Evolutionary conservation across 2,888 invertebrate species (phyloP), one percentile per base, ranked within the genome.

Genomic region (Rhabditoides inermis): DNA sequence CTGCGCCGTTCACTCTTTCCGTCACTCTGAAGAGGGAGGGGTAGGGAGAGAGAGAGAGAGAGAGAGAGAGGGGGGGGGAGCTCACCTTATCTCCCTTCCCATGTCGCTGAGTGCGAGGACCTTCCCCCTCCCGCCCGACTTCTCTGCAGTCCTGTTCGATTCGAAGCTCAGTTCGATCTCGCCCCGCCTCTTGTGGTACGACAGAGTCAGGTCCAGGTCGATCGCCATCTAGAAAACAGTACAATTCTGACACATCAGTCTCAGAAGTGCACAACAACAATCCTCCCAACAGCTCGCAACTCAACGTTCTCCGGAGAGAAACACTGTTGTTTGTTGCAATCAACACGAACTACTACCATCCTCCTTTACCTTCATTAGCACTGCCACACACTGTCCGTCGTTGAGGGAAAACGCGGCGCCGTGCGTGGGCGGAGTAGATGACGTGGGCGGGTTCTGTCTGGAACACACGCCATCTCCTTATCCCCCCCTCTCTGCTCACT

Each of bases 111-210:
- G 39, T 44, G 64, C 63, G 18, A 67, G 55, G 15, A 66, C 59
- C 56, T 66, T 66, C 52, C 66, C 62, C 27, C 61, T 52, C 39
- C 63, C 69, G n/a, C 63, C 63, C 25, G 58, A 58, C 45, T 65
- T 63, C 49, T 68, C 69, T 7, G 67, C 70, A 0, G 68, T 66
- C 18, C 64, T 63, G 51, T 67, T 71, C 23, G 61, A 60, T 52
- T 70, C 68, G 46, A 71, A 71, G 44, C 64, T 60, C 40, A 68
- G 53, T 53, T 71, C 70, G 36, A 65, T 58, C 37, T 65, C 61
- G 12, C 63, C 60, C 51, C 52, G 39, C 59, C 69, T 41, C 47
- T 60, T 56, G 44, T 70, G 71, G 49, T 63, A 65, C 1, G 56
- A 53, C 58, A 70, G 60, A 23, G 67, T 69, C 51, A 70, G 58